Evolutionary conservation across 2,797 vertebrate genomes (phyloP), one percentile per base, ranked within the genome.

Genomic region (Chrysocyon brachyurus): DNA sequence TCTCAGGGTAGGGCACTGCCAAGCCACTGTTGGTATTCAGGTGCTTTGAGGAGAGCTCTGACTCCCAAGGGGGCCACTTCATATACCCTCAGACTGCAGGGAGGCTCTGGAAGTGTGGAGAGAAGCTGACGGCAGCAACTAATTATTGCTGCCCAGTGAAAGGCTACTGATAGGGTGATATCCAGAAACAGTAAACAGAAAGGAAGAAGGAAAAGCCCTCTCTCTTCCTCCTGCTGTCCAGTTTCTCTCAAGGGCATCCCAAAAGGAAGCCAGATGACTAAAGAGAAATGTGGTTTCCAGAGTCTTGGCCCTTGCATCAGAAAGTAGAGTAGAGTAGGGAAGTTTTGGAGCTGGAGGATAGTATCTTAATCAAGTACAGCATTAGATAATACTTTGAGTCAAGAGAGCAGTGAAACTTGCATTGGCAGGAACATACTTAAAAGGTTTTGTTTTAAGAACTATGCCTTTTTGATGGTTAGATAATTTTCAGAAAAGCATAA

Each of bases 51-150:
- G 82, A 84, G 26, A 12, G 19, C 40, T 72, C 84, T 79, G 73
- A 40, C n/a, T 49, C 82, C 26, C 0, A 0, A 89, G 3, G n/a
- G 14, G 15, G 16, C 6, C 14, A 6, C n/a, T 68, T 6, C 17
- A 16, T 24, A 14, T 10, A 26, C 40, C 46, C 40, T 40, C 6
- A n/a, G 36, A 33, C 14, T 15, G 11, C 31, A 52, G 2, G 7
- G 24, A 93, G 46, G 36, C 40, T 46, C 78, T 11, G 22, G 52
- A 52, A 52, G 17, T 22, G 2, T 5, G 26, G 28, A 64, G 52
- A 66, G 33, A 28, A 26, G 57, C 57, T 28, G 26, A 90, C 83
- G 31, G 57, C 16, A 31, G n/a, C 66, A 52, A 14, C 6, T 31
- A 21, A 24, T 26, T 17, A 9, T 2, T 61, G 33, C 19, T 57